Percentiles rank a stretch among this genome's conserved stretches.
Conservation (phyloP, 2,113 vertebrate genomes). For the Chionomys nivalis region DNA sequence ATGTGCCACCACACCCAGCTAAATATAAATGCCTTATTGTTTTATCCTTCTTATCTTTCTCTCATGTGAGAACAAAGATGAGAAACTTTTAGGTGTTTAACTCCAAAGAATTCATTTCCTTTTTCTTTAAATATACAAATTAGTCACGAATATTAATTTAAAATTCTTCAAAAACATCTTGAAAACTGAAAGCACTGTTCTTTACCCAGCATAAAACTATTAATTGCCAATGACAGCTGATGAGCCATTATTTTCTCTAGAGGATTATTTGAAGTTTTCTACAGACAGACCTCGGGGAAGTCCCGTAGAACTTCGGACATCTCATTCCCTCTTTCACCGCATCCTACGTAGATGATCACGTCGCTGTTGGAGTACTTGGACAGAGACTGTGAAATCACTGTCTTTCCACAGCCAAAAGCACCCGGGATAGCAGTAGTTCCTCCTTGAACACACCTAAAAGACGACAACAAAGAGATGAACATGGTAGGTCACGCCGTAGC, state of each 20-base stretch:
- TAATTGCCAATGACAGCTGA: neutral
- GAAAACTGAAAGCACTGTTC: neutral
- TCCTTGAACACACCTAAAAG: slow-evolving; percentile 95
- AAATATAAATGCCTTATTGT: neutral
- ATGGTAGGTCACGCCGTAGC: neutral
- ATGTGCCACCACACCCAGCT: neutral
- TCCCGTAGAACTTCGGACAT: slow-evolving; percentile 99
- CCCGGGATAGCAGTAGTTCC: slow-evolving; percentile 98
- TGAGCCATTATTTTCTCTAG: neutral
- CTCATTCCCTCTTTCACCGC: slow-evolving; percentile 98
- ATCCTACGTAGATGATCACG: slow-evolving; percentile 98
- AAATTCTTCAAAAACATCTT: slow-evolving; percentile 56
- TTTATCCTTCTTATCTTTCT: slow-evolving; percentile 35
- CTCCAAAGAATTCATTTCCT: slow-evolving; percentile 40
- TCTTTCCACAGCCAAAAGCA: slow-evolving; percentile 98
- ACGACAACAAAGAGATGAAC: neutral
- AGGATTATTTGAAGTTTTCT: neutral
- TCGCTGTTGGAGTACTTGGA: slow-evolving; percentile 99
- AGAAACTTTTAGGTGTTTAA: slow-evolving; percentile 35
- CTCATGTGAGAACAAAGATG: slow-evolving; percentile 37
- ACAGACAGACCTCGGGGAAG: slow-evolving; percentile 95
- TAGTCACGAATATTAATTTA: slow-evolving; percentile 14
- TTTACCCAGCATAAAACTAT: slow-evolving; percentile 19
- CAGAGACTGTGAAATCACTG: slow-evolving; percentile 98
- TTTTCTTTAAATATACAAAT: slow-evolving; percentile 13